Base-by-base conservation (phyloP, 2,888 invertebrate species). In the Euclidia mi region DNA sequence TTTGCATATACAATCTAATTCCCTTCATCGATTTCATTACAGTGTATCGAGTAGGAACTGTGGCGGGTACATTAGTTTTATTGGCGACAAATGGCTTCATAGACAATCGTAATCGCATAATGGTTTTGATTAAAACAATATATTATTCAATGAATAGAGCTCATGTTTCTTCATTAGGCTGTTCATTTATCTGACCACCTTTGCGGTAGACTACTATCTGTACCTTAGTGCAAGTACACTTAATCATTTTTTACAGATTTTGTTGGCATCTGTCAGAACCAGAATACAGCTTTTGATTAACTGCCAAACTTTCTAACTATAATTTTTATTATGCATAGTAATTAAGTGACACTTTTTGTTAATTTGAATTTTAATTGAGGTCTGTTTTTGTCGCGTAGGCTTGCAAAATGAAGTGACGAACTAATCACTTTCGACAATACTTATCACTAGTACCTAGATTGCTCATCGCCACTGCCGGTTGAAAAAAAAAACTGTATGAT, bases 111-210 rank as follows among this genome's bases (percentile, higher is more conserved):
- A 35, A 32, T 29, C 25, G 37, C 34, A 40, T 28, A 76, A 71
- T 66, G 65, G 74, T 78, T 67, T 77, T 79, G 71, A 79, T 82
- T 81, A 77, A 75, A 83, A 82, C 84, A 82, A 89, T 84, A 83
- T 81, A 87, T 85, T 83, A 81, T 86, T 83, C 81, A 81, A 85
- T 85, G 83, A 87, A 89, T 84, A 79, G 37, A 64, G 60, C 65
- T 70, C 81, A 85, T 89, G 85, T 79, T 89, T 89, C 90, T 89
- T 89, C 87, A 90, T 92, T 91, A 91, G 60, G 71, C 29, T 59
- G 60, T 76, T 76, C 87, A 90, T 92, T 89, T 88, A 88, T 91
- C 79, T 66, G 56, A 57, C 55, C 78, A 84, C 82, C 86, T n/a
- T n/a, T n/a, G n/a, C n/a, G n/a, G n/a, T n/a, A n/a, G n/a, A n/a